Evolutionary conservation across 2,113 vertebrate genomes (phyloP).

Genomic region (Anoura caudifer): DNA sequence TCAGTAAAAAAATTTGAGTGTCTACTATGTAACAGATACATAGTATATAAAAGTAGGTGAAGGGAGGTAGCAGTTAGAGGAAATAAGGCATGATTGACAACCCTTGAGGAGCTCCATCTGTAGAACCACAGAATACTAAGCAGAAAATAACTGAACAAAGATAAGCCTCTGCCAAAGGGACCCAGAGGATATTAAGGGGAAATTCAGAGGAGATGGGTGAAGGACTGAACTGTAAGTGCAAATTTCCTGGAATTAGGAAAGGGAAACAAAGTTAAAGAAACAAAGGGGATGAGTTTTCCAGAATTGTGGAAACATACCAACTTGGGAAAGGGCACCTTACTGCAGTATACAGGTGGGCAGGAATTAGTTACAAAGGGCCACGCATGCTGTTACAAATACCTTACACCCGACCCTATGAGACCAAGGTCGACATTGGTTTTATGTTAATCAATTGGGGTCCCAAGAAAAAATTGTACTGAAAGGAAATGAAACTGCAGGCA

Average conservation of each 20-base stretch:
- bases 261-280: neutral
- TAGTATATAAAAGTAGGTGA: neutral
- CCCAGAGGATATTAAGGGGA: neutral
- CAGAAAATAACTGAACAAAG: neutral
- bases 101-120: neutral
- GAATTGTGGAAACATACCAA: neutral
- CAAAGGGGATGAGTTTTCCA: neutral
- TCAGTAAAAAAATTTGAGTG: neutral
- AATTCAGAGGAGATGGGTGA: neutral
- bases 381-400: neutral
- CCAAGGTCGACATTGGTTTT: neutral
- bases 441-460: neutral
- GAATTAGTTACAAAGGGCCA: neutral
- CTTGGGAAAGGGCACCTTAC: neutral
- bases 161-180: neutral
- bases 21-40: neutral
- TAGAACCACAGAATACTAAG: neutral
- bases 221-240: neutral
- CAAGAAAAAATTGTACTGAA: neutral
- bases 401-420: neutral
- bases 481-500: neutral
- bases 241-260: neutral
- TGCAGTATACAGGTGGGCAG: no score
- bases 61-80: neutral
- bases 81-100: neutral